Conservation (phyloP, 2,888 invertebrate species). For the Chloromyia formosa region DNA sequence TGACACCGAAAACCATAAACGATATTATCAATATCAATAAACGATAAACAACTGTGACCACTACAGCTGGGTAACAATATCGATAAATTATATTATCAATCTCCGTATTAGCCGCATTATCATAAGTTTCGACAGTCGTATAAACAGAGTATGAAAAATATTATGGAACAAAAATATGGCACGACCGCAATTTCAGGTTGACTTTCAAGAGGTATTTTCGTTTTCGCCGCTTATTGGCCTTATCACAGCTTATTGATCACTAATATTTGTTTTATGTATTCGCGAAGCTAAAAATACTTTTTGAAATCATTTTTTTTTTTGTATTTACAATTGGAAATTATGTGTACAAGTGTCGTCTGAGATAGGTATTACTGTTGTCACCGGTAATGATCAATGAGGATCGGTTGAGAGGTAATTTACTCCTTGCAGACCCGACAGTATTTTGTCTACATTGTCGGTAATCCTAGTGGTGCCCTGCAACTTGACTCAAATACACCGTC, state of each 20-base stretch:
- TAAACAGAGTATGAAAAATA: background rate
- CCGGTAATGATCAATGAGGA: too few relatives aligned
- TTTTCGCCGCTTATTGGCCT: background rate
- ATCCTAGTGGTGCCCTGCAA: too few relatives aligned
- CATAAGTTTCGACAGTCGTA: background rate
- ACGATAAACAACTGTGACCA: background rate
- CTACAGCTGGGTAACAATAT: background rate
- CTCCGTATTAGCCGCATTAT: background rate
- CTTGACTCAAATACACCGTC: too few relatives aligned
- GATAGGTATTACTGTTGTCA: too few relatives aligned
- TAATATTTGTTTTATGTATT: too few relatives aligned
- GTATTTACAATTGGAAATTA: too few relatives aligned
- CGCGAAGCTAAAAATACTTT: too few relatives aligned
- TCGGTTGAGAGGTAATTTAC: too few relatives aligned
- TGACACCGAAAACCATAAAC: background rate
- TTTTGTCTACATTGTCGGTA: too few relatives aligned
- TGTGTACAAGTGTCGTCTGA: too few relatives aligned
- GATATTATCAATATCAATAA: background rate
- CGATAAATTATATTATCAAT: background rate
- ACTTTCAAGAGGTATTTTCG: background rate
- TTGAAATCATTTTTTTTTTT: too few relatives aligned
- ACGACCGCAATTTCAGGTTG: background rate
- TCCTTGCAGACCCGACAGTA: too few relatives aligned
- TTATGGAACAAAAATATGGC: background rate
- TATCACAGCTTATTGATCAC: background rate